Base-by-base conservation (phyloP, 2,888 invertebrate species). In the Plemyria rubiginata region DNA sequence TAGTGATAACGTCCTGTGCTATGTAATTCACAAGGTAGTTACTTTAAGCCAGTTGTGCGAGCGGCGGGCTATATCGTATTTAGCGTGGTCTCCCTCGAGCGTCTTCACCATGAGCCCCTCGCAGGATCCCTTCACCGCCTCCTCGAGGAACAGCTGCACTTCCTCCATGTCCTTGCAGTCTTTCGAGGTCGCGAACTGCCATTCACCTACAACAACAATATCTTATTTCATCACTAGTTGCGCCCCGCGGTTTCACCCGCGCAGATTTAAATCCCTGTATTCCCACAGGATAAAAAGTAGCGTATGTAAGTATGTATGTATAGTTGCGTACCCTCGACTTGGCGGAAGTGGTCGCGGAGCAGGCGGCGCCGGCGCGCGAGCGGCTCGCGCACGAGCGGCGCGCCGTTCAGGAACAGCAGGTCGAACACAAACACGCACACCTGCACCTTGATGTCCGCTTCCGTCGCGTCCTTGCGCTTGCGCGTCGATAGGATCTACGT, bases 81-180 rank as follows among this genome's bases (percentile, higher is more conserved):
- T 96, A 0, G 99, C 98, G 76, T 97, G 96, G 4, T 86, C 85
- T 36, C 95, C 95, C 73, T 96, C 94, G 54, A 99, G 90, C 0
- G 99, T 98, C 93, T 99, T 99, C 7, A 99, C 98, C 99, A 99
- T 99, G 60, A 99, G 93, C 0, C 99, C 99, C 93, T 99, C 99
- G 89, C 99, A 99, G 81, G 98, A 98, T 57, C 97, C 98, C 93
- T 80, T 67, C 58, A 99, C 95, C 4, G 99, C 96, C 80, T 98
- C 98, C 59, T 99, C 99, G 58, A 99, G 93, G 88, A 99, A 99
- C 74, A 96, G 96, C 86, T 98, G 97, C 59, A 99, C 98, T 82
- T 98, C 97, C 79, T 99, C 99, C 82, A 97, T 96, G 60, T 95
- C 95, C 54, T 92, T 94, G 6, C 98, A 97, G 85, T 99, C 98